Evolutionary conservation across 1,140 invertebrate species (phyloP), one percentile per base, ranked within the genome.

Genomic region (Drosophila persimilis): DNA sequence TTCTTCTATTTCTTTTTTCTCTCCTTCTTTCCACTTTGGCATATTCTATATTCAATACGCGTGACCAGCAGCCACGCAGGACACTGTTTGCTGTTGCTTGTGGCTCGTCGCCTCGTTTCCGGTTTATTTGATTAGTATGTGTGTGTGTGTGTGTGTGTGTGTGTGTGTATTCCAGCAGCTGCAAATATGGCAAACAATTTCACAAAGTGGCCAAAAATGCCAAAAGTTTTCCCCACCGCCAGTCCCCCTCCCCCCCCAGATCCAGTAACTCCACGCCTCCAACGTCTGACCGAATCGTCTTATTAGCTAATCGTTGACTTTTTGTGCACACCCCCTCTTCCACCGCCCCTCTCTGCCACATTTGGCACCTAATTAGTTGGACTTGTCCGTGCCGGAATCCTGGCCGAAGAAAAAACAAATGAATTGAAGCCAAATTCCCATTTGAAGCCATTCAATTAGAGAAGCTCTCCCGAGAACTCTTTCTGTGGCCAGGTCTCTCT

Each of bases 121-220:
- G 62, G 62, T 88, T 88, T 89, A 88, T 88, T 86, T 86, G 83
- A 86, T 88, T 88, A 86, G 78, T 73, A 46, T 55, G 39, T 58
- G 24, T 47, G 55, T 35, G 53, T 51, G 29, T n/a, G 8, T 35
- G 44, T 72, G 26, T 72, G 26, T 54, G 46, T 50, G 55, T 59
- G 54, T 57, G 45, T 55, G 59, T 48, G 48, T 65, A 48, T 88
- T 88, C 76, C 44, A 62, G 66, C 78, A 83, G 83, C 71, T 74
- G 71, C 83, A 88, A 86, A 88, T 86, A 88, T 81, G 81, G 81
- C 81, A 86, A 86, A 86, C 83, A 86, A 86, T 89, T 86, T 86
- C 78, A 73, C 83, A 86, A 86, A 86, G 83, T 86, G 83, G 78
- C 81, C 70, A 62, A 31, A 13, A 58, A 76, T 50, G 61, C 60